These are phyloP conservation scores for Bos indicus DNA, from an alignment of 2,113 vertebrate species.

Conservation along the genomic window DNA sequence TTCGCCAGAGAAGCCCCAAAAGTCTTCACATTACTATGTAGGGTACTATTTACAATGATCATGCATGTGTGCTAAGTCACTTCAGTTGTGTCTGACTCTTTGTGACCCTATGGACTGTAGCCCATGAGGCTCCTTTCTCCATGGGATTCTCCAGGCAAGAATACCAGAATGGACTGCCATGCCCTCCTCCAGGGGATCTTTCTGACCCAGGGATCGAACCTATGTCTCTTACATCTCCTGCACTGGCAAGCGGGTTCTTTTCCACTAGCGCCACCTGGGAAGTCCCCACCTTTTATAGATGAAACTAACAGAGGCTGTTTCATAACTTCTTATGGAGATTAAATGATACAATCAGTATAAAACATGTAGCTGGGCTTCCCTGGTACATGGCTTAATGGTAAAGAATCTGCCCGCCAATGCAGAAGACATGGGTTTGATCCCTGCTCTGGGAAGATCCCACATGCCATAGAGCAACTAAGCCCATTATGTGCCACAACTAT, in stretches of 20 bases:
- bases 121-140: neutral
- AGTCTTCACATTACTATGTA: neutral
- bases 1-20: neutral
- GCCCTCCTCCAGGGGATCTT: neutral
- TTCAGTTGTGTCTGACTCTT: neutral
- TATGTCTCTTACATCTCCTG: neutral
- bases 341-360: neutral
- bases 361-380: neutral
- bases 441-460: neutral
- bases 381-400: neutral
- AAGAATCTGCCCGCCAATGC: neutral
- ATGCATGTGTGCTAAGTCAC: neutral
- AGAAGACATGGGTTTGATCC: neutral
- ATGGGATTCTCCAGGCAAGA: neutral
- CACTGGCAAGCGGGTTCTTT: neutral
- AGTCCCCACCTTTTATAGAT: neutral
- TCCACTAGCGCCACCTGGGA: neutral
- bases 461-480: neutral
- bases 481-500: fast-evolving
- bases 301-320: neutral
- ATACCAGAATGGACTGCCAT: neutral
- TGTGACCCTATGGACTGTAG: neutral
- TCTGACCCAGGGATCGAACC: neutral
- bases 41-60: neutral
- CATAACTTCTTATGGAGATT: neutral